Conservation (phyloP, 2,888 invertebrate genomes). For the Eurytoma adleriae region DNA sequence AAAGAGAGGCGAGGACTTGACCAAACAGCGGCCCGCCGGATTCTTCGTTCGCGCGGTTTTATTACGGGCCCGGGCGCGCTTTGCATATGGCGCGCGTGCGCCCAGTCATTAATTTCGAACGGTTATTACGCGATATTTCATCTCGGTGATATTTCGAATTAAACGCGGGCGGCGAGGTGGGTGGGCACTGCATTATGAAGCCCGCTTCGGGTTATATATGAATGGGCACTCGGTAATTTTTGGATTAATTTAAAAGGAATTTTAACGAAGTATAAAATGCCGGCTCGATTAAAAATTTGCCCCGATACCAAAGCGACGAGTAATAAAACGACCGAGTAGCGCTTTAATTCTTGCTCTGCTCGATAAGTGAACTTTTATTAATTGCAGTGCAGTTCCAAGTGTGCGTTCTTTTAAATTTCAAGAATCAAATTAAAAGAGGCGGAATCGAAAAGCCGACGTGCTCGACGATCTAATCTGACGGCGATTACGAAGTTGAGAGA, state of each 20-base stretch:
- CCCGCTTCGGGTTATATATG: neutral
- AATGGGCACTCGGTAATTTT: constrained; percentile 22
- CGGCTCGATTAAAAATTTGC: neutral
- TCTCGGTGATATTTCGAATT: constrained; percentile 41
- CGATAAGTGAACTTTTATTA: too few relatives aligned
- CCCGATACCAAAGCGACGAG: neutral
- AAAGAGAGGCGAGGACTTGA: constrained; percentile 22
- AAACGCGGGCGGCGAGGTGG: constrained; percentile 1
- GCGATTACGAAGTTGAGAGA: neutral
- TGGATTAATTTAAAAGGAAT: constrained; percentile 24
- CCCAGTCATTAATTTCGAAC: constrained; percentile 67
- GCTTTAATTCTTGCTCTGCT: too few relatives aligned
- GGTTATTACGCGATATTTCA: constrained; percentile 61
- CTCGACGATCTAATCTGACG: neutral
- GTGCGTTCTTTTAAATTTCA: too few relatives aligned
- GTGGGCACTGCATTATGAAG: too few relatives aligned
- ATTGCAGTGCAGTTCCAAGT: too few relatives aligned
- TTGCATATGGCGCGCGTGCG: constrained; percentile 18
- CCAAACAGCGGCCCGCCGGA: neutral
- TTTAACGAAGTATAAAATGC: neutral
- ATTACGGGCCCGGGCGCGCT: constrained; percentile 11
- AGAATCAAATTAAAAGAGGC: too few relatives aligned
- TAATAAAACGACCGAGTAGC: neutral
- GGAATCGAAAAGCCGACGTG: too few relatives aligned
- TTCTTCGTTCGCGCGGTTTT: constrained; percentile 25